Evolutionary conservation across 2,888 invertebrate species (phyloP), one percentile per base, ranked within the genome.

Genomic region (Nudaria mundana): DNA sequence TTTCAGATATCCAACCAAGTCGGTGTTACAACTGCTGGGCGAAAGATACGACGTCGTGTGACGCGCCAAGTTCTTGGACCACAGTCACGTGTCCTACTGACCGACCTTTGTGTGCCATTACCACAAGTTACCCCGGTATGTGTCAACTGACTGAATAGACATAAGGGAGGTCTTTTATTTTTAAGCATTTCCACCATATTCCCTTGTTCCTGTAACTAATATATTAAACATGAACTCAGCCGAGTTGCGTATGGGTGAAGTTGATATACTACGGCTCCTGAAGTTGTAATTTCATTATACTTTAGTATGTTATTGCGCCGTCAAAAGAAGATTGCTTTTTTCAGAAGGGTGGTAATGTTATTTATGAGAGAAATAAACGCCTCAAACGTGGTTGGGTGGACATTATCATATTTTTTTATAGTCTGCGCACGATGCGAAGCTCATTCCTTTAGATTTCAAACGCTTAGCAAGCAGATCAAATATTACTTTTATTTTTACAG

Each of bases 61-160:
- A 58, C 34, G 55, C 51, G 18, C 40, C 43, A 14, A 34, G 28
- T 26, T 40, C 35, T 18, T 49, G 56, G 48, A 20, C 53, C 3
- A 24, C 58, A 3, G 55, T 57, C 14, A 44, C 48, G 29, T 81
- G 81, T 40, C 61, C 74, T 1, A 46, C 44, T 2, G 69, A 73
- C 14, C 51, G 56, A 4, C 78, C 76, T 0, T 51, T 64, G 29
- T 81, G 81, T 44, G 77, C 77, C 16, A 81, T 81, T 2, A 44
- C 64, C 10, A 74, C 76, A 0, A 37, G 40, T 1, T 58, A 68
- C 8, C 80, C 81, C 3, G 68, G 81, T 82, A 22, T 2, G 34
- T 34, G 15, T 11, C 25, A 18, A 2, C 20, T 5, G n/a, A n/a
- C n/a, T n/a, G n/a, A n/a, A 7, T 5, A 5, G 5, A 20, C 2